Percentiles rank a stretch among this genome's conserved stretches.
phyloP scores from a whole-genome alignment of 2,888 invertebrate species.

The Torymus aiolomorphi region DNA sequence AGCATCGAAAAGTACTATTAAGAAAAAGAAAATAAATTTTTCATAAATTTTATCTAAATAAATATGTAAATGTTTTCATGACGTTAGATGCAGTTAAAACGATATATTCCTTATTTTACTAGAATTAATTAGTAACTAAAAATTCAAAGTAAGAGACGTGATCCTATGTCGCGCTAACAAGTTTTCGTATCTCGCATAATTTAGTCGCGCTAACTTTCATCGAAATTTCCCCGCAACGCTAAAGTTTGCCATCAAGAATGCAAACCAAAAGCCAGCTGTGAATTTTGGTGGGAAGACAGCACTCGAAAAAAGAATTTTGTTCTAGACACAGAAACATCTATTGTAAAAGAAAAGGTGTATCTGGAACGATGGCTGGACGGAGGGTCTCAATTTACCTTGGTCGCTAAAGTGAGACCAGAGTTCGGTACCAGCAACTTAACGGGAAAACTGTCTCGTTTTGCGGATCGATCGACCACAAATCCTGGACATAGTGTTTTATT shows the following conservation, averaged over 20 bases:
- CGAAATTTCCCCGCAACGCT: constrained; percentile 17
- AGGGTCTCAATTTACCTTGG: constrained; percentile 66
- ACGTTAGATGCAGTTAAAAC: too few relatives aligned
- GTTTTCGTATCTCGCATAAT: too few relatives aligned
- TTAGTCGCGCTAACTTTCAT: not conserved
- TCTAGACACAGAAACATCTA: constrained; percentile 65
- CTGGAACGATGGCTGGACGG: constrained; percentile 56
- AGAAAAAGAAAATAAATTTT: too few relatives aligned
- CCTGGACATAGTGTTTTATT: constrained; percentile 67
- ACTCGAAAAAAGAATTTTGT: constrained; percentile 6
- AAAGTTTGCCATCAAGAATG: not conserved
- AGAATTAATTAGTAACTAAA: too few relatives aligned
- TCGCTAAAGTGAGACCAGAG: constrained; percentile 65
- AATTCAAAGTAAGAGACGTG: too few relatives aligned
- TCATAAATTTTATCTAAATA: too few relatives aligned
- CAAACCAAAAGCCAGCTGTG: constrained; percentile 4
- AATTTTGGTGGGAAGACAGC: constrained; percentile 44
- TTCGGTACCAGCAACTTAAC: constrained; percentile 62
- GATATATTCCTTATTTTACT: too few relatives aligned
- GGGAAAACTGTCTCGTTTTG: constrained; percentile 62
- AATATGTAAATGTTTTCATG: too few relatives aligned
- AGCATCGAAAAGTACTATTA: too few relatives aligned
- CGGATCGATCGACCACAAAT: constrained; percentile 67
- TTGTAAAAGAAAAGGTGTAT: constrained; percentile 43
- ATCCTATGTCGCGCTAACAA: too few relatives aligned